Base-by-base conservation (phyloP, 1,140 invertebrate genomes). In the Papilio polytes region DNA sequence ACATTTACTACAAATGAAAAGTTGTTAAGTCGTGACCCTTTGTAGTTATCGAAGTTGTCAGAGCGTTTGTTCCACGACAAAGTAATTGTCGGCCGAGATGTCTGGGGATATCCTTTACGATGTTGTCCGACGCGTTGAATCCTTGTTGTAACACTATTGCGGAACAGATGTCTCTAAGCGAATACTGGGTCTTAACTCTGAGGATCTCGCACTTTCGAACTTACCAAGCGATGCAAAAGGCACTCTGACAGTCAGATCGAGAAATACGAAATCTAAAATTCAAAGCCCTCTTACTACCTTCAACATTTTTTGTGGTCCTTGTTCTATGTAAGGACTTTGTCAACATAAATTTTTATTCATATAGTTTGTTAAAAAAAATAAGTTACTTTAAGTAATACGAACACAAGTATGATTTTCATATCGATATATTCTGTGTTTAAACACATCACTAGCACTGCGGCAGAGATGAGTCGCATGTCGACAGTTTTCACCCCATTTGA, bases 401-500 rank as follows among this genome's bases (percentile, higher is more conserved):
- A 26, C 26, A 26, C 53, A 56, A 18, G 8, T 7, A 56, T 20
- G 20, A 56, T 56, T 20, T 56, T 56, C n/a, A 8, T 20, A n/a
- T 56, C 53, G 53, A 56, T 10, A 9, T 20, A 7, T 20, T 9
- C 18, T 8, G 18, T 2, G 53, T 20, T 51, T 51, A 51, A 51
- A 51, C 1, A 46, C 83, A 72, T 83, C 84, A 80, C 81, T 86
- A 84, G 82, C 59, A 78, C 83, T 74, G 74, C 83, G 82, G 77
- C 59, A 83, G 86, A 82, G 86, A 89, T 90, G 87, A 88, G 85
- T 84, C 84, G 86, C 86, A 85, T 84, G 90, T 91, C 87, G 88
- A 91, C 90, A 91, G 85, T 93, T 91, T 91, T 89, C 90, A 88
- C 88, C 87, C 91, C 87, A 90, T 91, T 90, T 86, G 85, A 84